Conservation (phyloP, 2,797 vertebrate genomes). For the Hypotaenidia philippensis region DNA sequence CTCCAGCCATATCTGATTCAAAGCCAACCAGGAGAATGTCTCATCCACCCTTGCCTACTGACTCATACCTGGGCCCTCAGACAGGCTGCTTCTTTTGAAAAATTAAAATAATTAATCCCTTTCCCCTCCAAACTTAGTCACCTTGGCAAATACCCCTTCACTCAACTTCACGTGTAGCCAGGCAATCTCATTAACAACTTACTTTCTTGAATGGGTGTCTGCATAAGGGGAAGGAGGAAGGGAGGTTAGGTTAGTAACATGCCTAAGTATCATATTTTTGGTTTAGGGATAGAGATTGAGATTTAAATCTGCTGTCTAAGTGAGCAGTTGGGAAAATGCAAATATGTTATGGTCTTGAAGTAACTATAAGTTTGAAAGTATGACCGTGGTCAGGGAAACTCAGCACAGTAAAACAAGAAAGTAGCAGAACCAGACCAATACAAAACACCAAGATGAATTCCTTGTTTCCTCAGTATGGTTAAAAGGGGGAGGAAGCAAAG, state of each 20-base stretch:
- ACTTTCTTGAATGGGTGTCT: background rate
- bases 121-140: background rate
- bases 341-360: background rate
- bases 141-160: background rate
- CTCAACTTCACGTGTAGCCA: background rate
- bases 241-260: background rate
- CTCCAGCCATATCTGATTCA: background rate
- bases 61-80: background rate
- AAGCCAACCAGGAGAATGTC: background rate
- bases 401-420: background rate
- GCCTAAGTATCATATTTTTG: background rate
- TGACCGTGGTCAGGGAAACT: background rate
- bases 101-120: background rate
- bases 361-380: background rate
- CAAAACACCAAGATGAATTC: background rate
- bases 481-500: background rate
- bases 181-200: background rate
- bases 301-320: background rate
- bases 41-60: background rate
- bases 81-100: background rate
- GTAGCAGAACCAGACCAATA: background rate
- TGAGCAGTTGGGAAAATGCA: accelerated
- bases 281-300: background rate
- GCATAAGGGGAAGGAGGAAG: background rate
- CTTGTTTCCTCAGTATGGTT: background rate